These are phyloP conservation scores for Cydia strobilella DNA, from an alignment of 1,140 invertebrate genomes.

Conservation along the genomic window DNA sequence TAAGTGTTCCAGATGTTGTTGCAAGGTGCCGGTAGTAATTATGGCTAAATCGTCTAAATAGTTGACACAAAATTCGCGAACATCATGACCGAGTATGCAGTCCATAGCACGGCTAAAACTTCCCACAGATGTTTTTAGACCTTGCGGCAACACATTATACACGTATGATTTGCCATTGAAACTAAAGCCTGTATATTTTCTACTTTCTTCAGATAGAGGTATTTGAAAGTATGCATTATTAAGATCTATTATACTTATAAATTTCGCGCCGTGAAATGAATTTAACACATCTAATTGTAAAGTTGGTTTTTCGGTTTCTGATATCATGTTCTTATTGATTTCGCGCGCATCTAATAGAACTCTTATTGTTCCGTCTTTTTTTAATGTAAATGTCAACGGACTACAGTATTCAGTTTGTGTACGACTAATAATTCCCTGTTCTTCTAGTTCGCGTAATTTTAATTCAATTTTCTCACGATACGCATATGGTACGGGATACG, in stretches of 20 bases:
- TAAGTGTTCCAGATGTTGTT: conserved; percentile 47
- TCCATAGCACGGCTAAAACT: conserved; percentile 59
- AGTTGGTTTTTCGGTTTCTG: conserved; percentile 49
- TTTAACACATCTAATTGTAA: conserved; percentile 51
- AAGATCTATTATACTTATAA: conserved; percentile 55
- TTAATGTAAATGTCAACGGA: conserved; percentile 51
- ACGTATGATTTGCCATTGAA: conserved; percentile 53
- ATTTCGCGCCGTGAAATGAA: conserved; percentile 45
- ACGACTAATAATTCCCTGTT: conserved; percentile 44
- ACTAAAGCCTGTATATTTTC: conserved; percentile 56
- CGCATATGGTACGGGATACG: conserved; percentile 49
- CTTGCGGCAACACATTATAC: conserved; percentile 57
- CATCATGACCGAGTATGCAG: conserved; percentile 46
- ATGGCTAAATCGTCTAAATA: conserved; percentile 47
- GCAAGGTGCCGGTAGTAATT: conserved; percentile 40
- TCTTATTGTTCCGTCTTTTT: conserved; percentile 48
- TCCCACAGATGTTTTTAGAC: conserved; percentile 56
- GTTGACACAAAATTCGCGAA: conserved; percentile 47
- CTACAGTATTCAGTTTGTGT: conserved; percentile 54
- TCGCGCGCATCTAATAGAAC: conserved; percentile 57
- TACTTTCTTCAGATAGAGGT: conserved; percentile 42
- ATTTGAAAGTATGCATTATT: conserved; percentile 64
- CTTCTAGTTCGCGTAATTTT: conserved; percentile 43
- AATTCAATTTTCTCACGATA: conserved; percentile 40
- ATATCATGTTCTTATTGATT: conserved; percentile 53